Base-by-base conservation (phyloP, 2,888 invertebrate species). In the Phyllotreta cruciferae region DNA sequence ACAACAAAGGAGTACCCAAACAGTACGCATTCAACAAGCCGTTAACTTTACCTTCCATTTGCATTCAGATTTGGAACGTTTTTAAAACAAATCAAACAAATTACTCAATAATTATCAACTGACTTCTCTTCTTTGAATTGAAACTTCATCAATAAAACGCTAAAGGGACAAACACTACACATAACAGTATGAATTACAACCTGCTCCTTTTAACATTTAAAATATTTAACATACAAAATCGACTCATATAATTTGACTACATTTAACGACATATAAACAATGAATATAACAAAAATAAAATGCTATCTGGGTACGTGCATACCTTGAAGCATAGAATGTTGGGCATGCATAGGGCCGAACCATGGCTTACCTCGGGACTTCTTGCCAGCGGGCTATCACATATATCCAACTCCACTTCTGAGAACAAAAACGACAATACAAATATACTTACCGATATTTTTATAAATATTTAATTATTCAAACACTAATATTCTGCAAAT, bases 251-350 rank as follows among this genome's bases (percentile, higher is more conserved):
- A n/a, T 41, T 41, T n/a, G n/a, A 47, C 47, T 13, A 47, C 47
- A 24, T 35, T 14, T 11, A 52, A 14, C 9, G 9, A 50, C 50
- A 50, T 42, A 11, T 60, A 64, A 58, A 62, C 60, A 52, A 14
- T 44, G 11, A 53, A 57, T 39, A 34, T 2, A 47, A 39, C 8
- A 53, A 56, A 61, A 66, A 60, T 55, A 63, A 60, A 50, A 64
- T 56, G 58, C 64, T 66, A 69, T 67, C 57, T 64, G 68, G 69
- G 71, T 76, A 76, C 78, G 83, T 84, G 85, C 85, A 83, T 89
- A 91, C 90, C 90, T 91, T 90, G 87, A 90, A 90, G 90, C 90
- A 91, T 86, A 90, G 89, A 86, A 90, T 89, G 87, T 89, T 85
- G 84, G 90, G 90, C 90, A 90, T 90, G 90, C 90, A 91, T 86